A percentile compares a stretch with the other conserved stretches of the same genome.
Conservation (phyloP, 2,888 invertebrate species). For the Lithophane ornitopus region DNA sequence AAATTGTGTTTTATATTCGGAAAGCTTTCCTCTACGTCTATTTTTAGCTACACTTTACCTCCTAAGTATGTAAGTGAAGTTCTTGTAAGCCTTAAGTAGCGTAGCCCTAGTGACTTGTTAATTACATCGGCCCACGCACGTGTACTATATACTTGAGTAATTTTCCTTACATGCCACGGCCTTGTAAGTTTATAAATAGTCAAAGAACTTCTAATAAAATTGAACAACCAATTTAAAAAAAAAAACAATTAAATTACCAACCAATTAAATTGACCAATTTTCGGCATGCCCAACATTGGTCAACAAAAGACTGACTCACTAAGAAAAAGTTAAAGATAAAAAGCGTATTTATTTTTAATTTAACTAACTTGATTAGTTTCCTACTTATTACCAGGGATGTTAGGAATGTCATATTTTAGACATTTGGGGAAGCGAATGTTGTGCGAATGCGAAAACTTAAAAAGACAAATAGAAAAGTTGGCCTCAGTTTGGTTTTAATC, state of each 20-base stretch:
- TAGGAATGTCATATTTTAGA: background rate
- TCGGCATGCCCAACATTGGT: too few relatives aligned
- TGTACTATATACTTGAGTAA: background rate
- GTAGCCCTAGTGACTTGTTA: slow-evolving; percentile 5
- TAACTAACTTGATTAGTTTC: background rate
- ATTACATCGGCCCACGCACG: slow-evolving; percentile 20
- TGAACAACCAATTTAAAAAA: too few relatives aligned
- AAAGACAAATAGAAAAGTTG: too few relatives aligned
- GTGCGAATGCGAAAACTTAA: too few relatives aligned
- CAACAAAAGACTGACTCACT: background rate
- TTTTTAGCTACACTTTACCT: slow-evolving; percentile 5
- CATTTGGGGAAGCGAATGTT: background rate
- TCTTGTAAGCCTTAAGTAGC: slow-evolving; percentile 15
- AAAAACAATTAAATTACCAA: too few relatives aligned
- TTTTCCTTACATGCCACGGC: background rate
- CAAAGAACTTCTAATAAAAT: background rate
- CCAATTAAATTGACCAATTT: too few relatives aligned
- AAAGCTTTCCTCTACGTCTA: background rate
- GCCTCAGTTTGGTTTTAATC: too few relatives aligned
- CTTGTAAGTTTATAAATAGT: background rate
- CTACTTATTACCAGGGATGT: too few relatives aligned
- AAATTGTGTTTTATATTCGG: background rate
- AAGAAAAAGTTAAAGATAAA: background rate
- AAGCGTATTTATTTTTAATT: background rate
- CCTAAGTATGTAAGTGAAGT: background rate